A percentile compares a stretch with the other conserved stretches of the same genome.
Evolutionary conservation across 2,113 vertebrate species (phyloP).

Genomic region (Sterrhoptilus dennistouni): DNA sequence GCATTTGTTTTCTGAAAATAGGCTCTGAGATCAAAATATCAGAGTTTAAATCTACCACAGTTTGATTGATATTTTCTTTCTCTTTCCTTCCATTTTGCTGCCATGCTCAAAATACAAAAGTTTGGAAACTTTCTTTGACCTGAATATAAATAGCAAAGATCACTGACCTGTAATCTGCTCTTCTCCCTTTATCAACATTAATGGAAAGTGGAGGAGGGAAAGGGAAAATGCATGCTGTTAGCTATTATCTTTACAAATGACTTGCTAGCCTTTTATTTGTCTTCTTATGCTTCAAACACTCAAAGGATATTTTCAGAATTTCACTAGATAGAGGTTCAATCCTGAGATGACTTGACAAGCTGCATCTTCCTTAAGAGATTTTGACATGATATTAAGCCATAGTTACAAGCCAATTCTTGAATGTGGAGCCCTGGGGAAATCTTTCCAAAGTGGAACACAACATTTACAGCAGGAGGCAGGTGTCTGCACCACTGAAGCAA

Average conservation of each 20-base stretch:
- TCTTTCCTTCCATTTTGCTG: background rate
- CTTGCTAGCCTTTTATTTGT: conserved; percentile 83
- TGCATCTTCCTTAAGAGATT: conserved; percentile 87
- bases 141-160: conserved; percentile 65
- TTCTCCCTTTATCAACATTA: conserved; percentile 79
- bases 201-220: conserved; percentile 67
- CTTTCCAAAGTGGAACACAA: conserved; percentile 79
- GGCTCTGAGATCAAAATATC: background rate
- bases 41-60: background rate
- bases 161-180: conserved; percentile 54
- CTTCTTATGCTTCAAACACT: conserved; percentile 79
- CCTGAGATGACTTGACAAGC: conserved; percentile 79
- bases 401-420: conserved; percentile 88
- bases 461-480: conserved; percentile 85
- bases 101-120: background rate
- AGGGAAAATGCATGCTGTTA: conserved; percentile 76
- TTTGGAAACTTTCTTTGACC: conserved; percentile 55
- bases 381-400: conserved; percentile 90
- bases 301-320: conserved; percentile 77
- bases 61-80: background rate
- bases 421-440: conserved; percentile 86
- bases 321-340: conserved; percentile 72
- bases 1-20: conserved; percentile 2
- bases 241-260: conserved; percentile 86
- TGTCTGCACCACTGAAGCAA: conserved; percentile 84